Conservation (phyloP, 23 tunicate species). For the Trididemnum clinides region DNA sequence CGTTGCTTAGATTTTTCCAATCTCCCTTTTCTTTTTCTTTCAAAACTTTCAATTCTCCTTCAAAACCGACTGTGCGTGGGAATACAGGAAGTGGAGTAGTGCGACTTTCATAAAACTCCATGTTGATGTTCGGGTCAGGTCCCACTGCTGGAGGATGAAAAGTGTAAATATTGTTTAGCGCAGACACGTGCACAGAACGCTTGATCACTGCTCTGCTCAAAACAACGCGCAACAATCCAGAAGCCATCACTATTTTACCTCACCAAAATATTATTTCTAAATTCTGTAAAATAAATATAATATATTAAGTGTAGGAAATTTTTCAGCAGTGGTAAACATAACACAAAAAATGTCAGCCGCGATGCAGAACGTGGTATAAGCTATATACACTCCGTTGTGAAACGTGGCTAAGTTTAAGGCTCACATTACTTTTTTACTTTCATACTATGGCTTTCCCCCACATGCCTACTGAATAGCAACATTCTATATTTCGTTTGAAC, state of each 20-base stretch:
- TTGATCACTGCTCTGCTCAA: not conserved
- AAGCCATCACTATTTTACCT: slow-evolving; percentile 25
- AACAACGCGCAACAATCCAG: slow-evolving; percentile 31
- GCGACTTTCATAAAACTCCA: slow-evolving; percentile 68
- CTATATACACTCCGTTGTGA: too few relatives aligned
- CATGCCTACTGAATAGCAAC: too few relatives aligned
- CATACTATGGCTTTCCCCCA: too few relatives aligned
- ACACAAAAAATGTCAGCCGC: too few relatives aligned
- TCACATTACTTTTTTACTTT: too few relatives aligned
- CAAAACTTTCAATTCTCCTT: slow-evolving; percentile 70
- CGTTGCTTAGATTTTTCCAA: slow-evolving; percentile 75
- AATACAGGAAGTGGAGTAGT: slow-evolving; percentile 56
- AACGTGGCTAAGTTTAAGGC: too few relatives aligned
- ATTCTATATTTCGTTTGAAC: too few relatives aligned
- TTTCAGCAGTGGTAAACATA: too few relatives aligned
- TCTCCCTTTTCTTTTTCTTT: slow-evolving; percentile 80
- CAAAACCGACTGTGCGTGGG: slow-evolving; percentile 51
- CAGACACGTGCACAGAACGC: not conserved
- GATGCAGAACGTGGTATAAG: too few relatives aligned
- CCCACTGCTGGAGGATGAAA: slow-evolving; percentile 12
- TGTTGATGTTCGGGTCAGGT: slow-evolving; percentile 63
- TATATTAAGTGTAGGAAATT: too few relatives aligned
- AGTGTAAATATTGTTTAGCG: not conserved
- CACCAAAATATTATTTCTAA: not conserved
- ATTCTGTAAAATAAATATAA: not conserved